phyloP scores from a whole-genome alignment of 2,797 vertebrate species.

The Amazonetta brasiliensis region DNA sequence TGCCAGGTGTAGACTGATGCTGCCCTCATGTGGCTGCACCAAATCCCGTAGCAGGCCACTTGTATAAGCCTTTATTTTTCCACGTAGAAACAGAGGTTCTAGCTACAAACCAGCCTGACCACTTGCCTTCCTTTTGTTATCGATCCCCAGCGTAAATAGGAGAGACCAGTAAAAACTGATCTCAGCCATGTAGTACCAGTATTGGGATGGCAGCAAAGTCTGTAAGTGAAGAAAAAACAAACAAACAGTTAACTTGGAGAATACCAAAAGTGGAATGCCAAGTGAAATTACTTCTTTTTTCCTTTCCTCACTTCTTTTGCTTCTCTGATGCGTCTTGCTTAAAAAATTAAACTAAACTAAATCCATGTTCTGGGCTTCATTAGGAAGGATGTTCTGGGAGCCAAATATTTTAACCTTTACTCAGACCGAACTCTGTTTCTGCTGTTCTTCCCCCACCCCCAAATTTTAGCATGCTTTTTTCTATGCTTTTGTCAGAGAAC shows the following conservation, averaged over 20 bases:
- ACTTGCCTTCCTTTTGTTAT: constrained; percentile 92
- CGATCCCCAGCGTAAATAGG: constrained; percentile 88
- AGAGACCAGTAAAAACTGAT: constrained; percentile 94
- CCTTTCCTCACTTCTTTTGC: neutral
- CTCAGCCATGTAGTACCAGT: constrained; percentile 95
- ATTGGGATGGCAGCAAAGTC: constrained; percentile 91
- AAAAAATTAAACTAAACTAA: constrained; percentile 43
- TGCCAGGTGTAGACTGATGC: neutral
- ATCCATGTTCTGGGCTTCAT: constrained; percentile 48
- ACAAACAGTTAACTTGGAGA: neutral
- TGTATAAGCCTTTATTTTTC: fast-evolving
- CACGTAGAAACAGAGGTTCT: fast-evolving
- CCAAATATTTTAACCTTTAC: constrained; percentile 64
- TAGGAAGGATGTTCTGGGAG: constrained; percentile 34
- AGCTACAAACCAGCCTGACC: neutral
- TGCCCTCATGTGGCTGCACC: constrained; percentile 43
- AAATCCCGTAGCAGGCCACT: neutral
- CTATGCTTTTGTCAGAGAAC: neutral
- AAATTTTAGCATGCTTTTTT: neutral
- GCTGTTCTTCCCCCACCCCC: constrained; percentile 10
- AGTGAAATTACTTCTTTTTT: neutral
- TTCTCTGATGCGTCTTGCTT: constrained; percentile 17
- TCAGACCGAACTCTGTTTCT: constrained; percentile 30
- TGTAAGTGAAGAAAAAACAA: constrained; percentile 55
- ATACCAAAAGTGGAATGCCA: neutral